A percentile compares a stretch with the other conserved stretches of the same genome.
Conservation (phyloP, 2,888 invertebrate species). For the Nomada flava region DNA sequence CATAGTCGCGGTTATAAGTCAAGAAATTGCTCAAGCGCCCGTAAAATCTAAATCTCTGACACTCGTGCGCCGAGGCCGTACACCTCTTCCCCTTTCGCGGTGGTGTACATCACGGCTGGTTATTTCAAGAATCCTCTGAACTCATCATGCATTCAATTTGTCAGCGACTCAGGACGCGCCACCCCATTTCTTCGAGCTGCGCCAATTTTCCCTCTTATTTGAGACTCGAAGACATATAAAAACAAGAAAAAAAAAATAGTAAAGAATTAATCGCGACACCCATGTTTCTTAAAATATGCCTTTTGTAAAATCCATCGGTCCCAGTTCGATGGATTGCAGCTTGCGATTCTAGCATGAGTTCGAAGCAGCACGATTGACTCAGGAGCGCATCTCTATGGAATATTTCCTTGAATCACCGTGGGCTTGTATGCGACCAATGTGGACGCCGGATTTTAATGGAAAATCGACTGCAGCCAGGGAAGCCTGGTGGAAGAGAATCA, state of each 20-base stretch:
- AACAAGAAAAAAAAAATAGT: not conserved
- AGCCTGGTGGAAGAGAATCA: constrained; percentile 68
- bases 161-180: constrained; percentile 69
- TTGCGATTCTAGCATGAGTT: too few relatives aligned
- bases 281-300: not conserved
- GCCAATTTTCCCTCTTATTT: constrained; percentile 16
- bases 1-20: constrained; percentile 73
- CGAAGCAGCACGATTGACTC: too few relatives aligned
- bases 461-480: constrained; percentile 60
- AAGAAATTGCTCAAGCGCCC: constrained; percentile 78
- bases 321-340: too few relatives aligned
- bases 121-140: constrained; percentile 79
- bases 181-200: constrained; percentile 31
- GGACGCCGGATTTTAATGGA: constrained; percentile 69
- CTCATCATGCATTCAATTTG: constrained; percentile 82
- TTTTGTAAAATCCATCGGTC: too few relatives aligned
- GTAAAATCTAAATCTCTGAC: constrained; percentile 79
- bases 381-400: not conserved
- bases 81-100: constrained; percentile 46
- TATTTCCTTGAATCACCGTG: constrained; percentile 5
- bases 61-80: constrained; percentile 72
- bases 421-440: constrained; percentile 51
- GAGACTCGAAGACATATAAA: too few relatives aligned
- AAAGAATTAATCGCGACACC: not conserved
- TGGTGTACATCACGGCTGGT: constrained; percentile 70